Evolutionary conservation across 1,140 invertebrate species (phyloP), one percentile per base, ranked within the genome.

Genomic region (Psilanteris sp.): DNA sequence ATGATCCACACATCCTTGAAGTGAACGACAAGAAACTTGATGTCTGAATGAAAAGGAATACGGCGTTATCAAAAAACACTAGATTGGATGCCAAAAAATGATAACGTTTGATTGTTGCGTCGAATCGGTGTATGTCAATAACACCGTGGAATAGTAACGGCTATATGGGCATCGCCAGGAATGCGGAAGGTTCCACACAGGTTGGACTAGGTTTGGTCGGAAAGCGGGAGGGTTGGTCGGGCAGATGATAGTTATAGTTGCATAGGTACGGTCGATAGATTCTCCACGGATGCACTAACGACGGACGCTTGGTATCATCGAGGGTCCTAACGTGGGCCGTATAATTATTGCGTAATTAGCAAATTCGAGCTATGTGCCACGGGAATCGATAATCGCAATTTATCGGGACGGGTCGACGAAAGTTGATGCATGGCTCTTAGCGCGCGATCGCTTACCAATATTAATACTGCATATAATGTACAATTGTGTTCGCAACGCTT

Each of bases 301-400:
- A 31, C 24, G 41, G 36, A 37, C 29, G 36, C 36, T 64, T 29
- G 10, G 43, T 50, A 66, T 32, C 36, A 26, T 34, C 13, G 31
- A 57, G 46, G 68, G 50, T 62, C 59, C 77, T 62, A 77, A 77
- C 66, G 62, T 75, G 72, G 73, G 55, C 72, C 50, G 73, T 73
- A 79, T 78, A 81, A 81, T 79, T 81, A 81, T 81, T 79, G 66
- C 71, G 78, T 77, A 81, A 81, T 81, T 81, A 79, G 72, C 76
- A 66, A 81, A 81, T 79, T 79, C 74, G 68, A 70, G 57, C 66
- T 48, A 52, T 66, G 15, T 32, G 31, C 22, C 34, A 3, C 0
- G 16, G 8, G 36, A 68, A 79, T 81, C 75, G 78, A 81, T 81
- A 78, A 59, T 78, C 73, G 64, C 78, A 70, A 79, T 77, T 78